phyloP scores from a whole-genome alignment of 2,113 vertebrate species.

The Cyprinodon brontotheroides region DNA sequence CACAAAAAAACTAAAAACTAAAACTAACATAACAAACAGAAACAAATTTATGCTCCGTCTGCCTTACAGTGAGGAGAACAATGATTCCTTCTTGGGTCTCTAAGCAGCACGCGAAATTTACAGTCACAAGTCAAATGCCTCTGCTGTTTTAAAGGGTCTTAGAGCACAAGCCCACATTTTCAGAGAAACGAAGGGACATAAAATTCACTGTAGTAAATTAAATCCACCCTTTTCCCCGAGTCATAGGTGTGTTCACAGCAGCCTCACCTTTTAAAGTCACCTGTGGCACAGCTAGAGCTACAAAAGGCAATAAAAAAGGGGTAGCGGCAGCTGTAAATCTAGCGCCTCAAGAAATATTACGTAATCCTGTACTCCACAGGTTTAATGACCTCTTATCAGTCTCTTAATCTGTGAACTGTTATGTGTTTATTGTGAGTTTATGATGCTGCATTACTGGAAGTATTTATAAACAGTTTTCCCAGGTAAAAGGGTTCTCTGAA shows the following conservation, averaged over 20 bases:
- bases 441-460: slow-evolving; percentile 1
- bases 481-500: slow-evolving; percentile 8
- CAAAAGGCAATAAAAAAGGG: slow-evolving; percentile 9
- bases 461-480: neutral
- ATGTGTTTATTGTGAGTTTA: neutral
- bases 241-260: slow-evolving; percentile 30
- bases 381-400: neutral
- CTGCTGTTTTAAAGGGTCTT: neutral
- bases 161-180: slow-evolving; percentile 3
- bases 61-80: neutral
- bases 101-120: neutral
- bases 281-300: neutral
- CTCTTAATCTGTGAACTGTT: neutral
- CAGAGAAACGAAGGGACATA: neutral
- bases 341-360: neutral
- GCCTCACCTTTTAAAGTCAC: slow-evolving; percentile 25
- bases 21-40: neutral
- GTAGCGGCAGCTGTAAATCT: neutral
- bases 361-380: neutral
- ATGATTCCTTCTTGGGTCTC: neutral
- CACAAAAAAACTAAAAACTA: neutral
- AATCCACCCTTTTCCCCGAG: neutral
- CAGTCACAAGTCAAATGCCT: neutral
- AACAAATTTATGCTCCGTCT: neutral
- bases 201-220: slow-evolving; percentile 15